phyloP scores from a whole-genome alignment of 1,140 invertebrate species.

The Melanaphis sacchari region DNA sequence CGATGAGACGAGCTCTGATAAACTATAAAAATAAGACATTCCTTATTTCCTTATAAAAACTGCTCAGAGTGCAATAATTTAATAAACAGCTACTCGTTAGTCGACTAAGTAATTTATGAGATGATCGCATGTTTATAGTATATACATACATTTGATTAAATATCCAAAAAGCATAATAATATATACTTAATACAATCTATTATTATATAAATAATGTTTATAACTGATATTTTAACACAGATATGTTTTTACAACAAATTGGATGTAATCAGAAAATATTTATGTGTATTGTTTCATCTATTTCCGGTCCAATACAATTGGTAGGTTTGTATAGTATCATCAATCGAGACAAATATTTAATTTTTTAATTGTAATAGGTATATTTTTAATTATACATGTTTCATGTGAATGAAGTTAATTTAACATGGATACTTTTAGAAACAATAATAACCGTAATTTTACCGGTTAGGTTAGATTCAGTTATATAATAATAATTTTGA shows the following conservation, averaged over 20 bases:
- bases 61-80: background rate
- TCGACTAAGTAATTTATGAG: background rate
- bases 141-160: background rate
- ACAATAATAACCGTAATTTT: background rate
- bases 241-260: background rate
- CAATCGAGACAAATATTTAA: background rate
- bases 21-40: conserved; percentile 36
- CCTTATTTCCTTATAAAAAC: background rate
- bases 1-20: background rate
- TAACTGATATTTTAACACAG: background rate
- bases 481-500: background rate
- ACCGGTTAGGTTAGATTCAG: background rate
- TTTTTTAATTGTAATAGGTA: background rate
- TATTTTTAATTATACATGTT: background rate
- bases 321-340: background rate
- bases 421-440: background rate
- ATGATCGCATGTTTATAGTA: background rate
- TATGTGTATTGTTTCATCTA: background rate
- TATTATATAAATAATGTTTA: background rate
- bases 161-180: background rate
- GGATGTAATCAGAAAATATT: background rate
- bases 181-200: background rate
- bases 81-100: conserved; percentile 1
- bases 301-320: background rate
- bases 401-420: background rate